Evolutionary conservation across 2,888 invertebrate species (phyloP).

Genomic region (Ypsolopha scabrella): DNA sequence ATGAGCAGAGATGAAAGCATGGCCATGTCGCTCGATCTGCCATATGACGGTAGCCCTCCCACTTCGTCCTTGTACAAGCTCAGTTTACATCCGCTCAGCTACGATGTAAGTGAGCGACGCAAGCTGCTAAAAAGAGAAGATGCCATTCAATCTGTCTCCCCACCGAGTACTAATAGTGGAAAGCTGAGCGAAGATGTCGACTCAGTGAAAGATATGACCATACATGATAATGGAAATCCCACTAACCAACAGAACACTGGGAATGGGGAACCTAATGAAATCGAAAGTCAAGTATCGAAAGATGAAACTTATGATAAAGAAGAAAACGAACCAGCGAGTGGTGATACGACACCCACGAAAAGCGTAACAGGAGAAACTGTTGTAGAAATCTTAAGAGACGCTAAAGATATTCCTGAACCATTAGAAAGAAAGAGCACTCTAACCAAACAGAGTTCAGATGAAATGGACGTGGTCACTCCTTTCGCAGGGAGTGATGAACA

Average conservation of each 20-base stretch:
- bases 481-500: conserved; percentile 19
- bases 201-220: conserved; percentile 32
- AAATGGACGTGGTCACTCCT: conserved; percentile 53
- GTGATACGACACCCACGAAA: conserved; percentile 20
- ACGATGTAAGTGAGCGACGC: conserved; percentile 51
- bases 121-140: conserved; percentile 62
- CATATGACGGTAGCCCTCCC: conserved; percentile 53
- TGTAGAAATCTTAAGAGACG: conserved; percentile 11
- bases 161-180: conserved; percentile 56
- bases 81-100: conserved; percentile 52
- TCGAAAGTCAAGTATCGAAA: no score
- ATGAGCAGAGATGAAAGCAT: conserved; percentile 56
- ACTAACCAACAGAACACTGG: conserved; percentile 7
- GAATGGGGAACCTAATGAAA: neutral
- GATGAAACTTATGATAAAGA: conserved; percentile 2
- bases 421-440: conserved; percentile 14
- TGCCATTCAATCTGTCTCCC: conserved; percentile 61
- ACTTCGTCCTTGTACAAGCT: conserved; percentile 6
- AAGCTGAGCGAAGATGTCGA: conserved; percentile 59
- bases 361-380: conserved; percentile 23
- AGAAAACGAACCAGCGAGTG: conserved; percentile 15
- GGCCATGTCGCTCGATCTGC: conserved; percentile 51
- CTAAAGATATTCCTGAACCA: neutral
- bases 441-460: conserved; percentile 35
- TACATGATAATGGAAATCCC: conserved; percentile 5